A percentile compares a stretch with the other conserved stretches of the same genome.
These are phyloP conservation scores for Agonum fuliginosum DNA, from an alignment of 2,888 invertebrate genomes.

Conservation along the genomic window DNA sequence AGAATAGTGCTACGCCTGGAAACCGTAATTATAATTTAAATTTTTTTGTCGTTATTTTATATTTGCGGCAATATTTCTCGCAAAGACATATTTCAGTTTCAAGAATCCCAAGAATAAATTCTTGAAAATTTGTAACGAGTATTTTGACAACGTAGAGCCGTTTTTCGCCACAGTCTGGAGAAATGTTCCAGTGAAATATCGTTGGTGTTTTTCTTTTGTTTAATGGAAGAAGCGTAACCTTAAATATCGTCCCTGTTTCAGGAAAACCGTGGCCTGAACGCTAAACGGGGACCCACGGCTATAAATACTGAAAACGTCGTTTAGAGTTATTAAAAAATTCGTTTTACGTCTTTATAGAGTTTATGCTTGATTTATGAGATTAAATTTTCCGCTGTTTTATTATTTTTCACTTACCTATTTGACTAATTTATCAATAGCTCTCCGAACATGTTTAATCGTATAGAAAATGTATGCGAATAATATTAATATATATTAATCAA, in stretches of 20 bases:
- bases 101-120: neutral
- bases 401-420: neutral
- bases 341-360: neutral
- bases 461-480: too few species aligned
- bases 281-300: neutral
- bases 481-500: too few species aligned
- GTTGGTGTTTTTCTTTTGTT: constrained; percentile 18
- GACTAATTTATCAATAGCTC: too few species aligned
- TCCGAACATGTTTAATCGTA: too few species aligned
- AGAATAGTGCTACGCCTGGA: too few species aligned
- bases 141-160: constrained; percentile 11
- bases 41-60: too few species aligned
- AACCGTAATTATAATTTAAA: too few species aligned
- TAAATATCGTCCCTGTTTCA: constrained; percentile 1
- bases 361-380: constrained; percentile 17
- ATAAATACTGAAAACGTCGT: constrained; percentile 20
- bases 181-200: constrained; percentile 10
- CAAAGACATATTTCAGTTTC: too few species aligned
- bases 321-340: constrained; percentile 29
- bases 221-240: constrained; percentile 12
- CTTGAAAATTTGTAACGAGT: neutral
- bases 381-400: neutral
- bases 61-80: too few species aligned
- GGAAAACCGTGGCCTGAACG: too few species aligned
- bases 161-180: neutral